Percentiles rank a stretch among this genome's conserved stretches.
These are phyloP conservation scores for Cerastis leucographa DNA, from an alignment of 2,888 invertebrate genomes.

Conservation along the genomic window DNA sequence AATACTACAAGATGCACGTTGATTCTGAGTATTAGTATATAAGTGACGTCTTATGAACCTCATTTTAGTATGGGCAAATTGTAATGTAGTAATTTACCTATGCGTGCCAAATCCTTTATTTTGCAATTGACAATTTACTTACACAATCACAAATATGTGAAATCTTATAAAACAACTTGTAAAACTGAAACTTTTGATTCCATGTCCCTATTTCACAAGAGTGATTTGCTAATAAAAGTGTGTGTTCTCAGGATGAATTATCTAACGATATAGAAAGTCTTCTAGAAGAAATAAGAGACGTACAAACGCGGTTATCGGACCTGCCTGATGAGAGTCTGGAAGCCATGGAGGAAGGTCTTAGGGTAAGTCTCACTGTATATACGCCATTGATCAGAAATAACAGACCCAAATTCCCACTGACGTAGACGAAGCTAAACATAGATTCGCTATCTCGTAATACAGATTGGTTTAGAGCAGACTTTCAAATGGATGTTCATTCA, in stretches of 20 bases:
- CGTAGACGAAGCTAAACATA: conserved; percentile 70
- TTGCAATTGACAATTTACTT: neutral
- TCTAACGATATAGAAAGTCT: conserved; percentile 93
- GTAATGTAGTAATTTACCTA: neutral
- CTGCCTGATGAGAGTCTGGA: conserved; percentile 93
- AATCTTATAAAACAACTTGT: neutral
- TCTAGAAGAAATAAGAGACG: conserved; percentile 92
- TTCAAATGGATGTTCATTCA: conserved; percentile 43
- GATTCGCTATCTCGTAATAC: conserved; percentile 64
- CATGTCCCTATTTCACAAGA: conserved; percentile 66
- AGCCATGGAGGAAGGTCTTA: conserved; percentile 93
- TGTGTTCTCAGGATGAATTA: conserved; percentile 91
- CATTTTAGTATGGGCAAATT: neutral
- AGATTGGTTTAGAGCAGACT: conserved; percentile 45
- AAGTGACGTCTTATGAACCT: neutral
- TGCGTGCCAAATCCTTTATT: neutral
- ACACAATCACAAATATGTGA: neutral
- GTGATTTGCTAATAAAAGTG: conserved; percentile 82
- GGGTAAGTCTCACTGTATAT: conserved; percentile 90
- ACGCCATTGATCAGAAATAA: conserved; percentile 71
- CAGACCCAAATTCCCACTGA: conserved; percentile 66
- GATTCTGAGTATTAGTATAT: conserved; percentile 8
- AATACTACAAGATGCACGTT: conserved; percentile 44
- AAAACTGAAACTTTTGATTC: conserved; percentile 64
- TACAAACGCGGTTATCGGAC: conserved; percentile 92